These are phyloP conservation scores for Oenanthe oenanthe DNA, from an alignment of 2,113 vertebrate species.

Conservation along the genomic window DNA sequence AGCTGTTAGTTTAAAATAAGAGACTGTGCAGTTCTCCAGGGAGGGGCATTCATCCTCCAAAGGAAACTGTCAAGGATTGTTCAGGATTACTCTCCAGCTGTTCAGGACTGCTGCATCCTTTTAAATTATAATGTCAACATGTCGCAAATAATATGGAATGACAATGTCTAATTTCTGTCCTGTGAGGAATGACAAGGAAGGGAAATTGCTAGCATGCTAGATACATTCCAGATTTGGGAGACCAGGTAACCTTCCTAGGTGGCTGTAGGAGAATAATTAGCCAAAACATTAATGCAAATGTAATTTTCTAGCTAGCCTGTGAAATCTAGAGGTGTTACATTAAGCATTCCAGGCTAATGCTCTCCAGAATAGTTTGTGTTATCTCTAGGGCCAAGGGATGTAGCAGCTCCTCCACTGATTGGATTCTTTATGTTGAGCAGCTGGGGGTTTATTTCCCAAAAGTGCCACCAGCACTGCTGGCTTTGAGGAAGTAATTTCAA, in stretches of 20 bases:
- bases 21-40: slow-evolving; percentile 54
- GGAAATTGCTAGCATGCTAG: slow-evolving; percentile 44
- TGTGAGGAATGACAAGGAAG: slow-evolving; percentile 63
- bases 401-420: neutral
- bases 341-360: neutral
- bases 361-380: neutral
- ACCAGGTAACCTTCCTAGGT: slow-evolving; percentile 31
- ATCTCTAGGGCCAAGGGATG: neutral
- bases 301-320: slow-evolving; percentile 5
- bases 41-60: slow-evolving; percentile 67
- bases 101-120: slow-evolving; percentile 69
- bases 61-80: slow-evolving; percentile 69
- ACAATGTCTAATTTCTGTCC: slow-evolving; percentile 70
- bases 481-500: neutral
- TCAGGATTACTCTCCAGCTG: slow-evolving; percentile 73
- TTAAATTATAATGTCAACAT: slow-evolving; percentile 70
- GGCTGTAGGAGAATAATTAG: slow-evolving; percentile 20
- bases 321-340: neutral
- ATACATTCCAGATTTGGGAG: slow-evolving; percentile 24
- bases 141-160: slow-evolving; percentile 58
- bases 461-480: neutral
- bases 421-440: neutral
- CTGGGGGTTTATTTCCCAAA: neutral
- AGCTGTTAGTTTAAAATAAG: slow-evolving; percentile 66
- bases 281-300: slow-evolving; percentile 14